Evolutionary conservation across 2,888 invertebrate genomes (phyloP), one percentile per base, ranked within the genome.

Genomic region (Cheilosia impressa): DNA sequence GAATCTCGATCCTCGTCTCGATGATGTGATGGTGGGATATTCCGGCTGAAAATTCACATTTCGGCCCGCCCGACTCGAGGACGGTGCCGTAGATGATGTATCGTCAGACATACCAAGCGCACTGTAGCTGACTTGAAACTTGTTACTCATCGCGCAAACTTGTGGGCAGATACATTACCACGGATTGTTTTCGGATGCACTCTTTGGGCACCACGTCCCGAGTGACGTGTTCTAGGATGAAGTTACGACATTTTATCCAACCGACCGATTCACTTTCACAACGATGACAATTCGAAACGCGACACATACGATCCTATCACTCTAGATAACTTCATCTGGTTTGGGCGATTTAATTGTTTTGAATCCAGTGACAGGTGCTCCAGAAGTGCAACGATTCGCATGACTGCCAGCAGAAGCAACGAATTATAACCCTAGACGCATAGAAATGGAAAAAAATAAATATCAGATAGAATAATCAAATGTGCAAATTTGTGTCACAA

Each of bases 91-190:
- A 87, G 91, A 90, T 88, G 90, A 89, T 79, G 91, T 91, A 89
- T 92, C 92, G 90, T 92, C 92, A 85, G 92, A 92, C 92, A 92
- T 92, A 88, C 90, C 92, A 89, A 92, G 89, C 84, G 92, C 92
- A 89, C 91, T 92, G 84, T 92, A 92, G 88, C 90, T 92, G 57
- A 92, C 92, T 89, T 92, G 90, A 88, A 91, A 92, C 88, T 91
- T 91, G 57, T 91, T 89, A 90, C 90, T 92, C 92, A 92, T 92
- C 88, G 89, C 89, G 88, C 62, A 53, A 27, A 38, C 34, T 72
- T 85, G 13, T 50, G 22, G 57, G 55, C 15, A 50, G 57, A 79
- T 50, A 52, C 83, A 83, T 79, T 73, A 75, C 80, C 65, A 52
- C 77, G 58, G 45, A 58, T 60, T 62, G 45, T 55, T 72, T 62